Conservation (phyloP, 2,113 vertebrate genomes). For the Tetrax tetrax region DNA sequence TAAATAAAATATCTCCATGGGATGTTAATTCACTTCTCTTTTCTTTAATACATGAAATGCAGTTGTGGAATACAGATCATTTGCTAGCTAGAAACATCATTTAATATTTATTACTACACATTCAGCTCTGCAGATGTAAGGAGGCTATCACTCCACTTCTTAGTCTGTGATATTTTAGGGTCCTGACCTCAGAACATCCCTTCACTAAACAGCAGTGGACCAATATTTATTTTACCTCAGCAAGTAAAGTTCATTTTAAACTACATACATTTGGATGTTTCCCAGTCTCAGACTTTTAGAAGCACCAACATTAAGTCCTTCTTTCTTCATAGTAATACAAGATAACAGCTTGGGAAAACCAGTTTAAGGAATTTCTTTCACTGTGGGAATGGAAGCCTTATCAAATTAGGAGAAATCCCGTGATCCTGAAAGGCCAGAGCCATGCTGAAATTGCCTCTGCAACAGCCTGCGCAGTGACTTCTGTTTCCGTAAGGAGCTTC, state of each 20-base stretch:
- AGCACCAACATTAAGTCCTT: background rate
- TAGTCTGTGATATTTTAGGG: background rate
- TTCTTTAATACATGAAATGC: slow-evolving; percentile 8
- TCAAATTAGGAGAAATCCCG: fast-evolving
- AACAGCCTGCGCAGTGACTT: no score
- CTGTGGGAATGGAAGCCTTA: background rate
- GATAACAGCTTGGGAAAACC: background rate
- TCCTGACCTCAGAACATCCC: background rate
- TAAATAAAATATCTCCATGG: slow-evolving; percentile 50
- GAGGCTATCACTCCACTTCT: background rate
- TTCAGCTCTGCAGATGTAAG: background rate
- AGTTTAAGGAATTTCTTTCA: background rate
- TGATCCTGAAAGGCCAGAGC: background rate
- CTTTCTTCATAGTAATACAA: background rate
- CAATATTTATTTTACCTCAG: background rate
- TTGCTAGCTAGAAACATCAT: background rate
- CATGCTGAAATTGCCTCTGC: no score
- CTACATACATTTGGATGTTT: fast-evolving
- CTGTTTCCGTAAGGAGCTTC: background rate
- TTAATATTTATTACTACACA: slow-evolving; percentile 29
- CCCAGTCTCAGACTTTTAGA: background rate
- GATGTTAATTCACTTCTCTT: slow-evolving; percentile 36
- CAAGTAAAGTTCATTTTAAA: background rate
- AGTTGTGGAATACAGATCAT: slow-evolving; percentile 12
- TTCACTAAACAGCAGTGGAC: fast-evolving